Base-by-base conservation (phyloP, 2,113 vertebrate species). In the Platichthys flesus region DNA sequence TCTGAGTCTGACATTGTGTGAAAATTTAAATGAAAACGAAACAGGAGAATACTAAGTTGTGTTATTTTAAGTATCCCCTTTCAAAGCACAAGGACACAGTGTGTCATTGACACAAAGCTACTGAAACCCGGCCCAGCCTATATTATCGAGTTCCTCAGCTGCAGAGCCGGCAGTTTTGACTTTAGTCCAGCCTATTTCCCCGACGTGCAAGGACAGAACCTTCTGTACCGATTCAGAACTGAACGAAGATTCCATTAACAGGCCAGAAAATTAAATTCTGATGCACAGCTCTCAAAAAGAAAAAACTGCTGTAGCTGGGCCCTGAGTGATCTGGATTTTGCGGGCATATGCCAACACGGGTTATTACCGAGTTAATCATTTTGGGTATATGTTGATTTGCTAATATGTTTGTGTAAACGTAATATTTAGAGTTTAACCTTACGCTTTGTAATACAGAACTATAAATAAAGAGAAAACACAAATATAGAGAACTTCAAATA, bases 71-170 rank as follows among this genome's bases (percentile, higher is more conserved):
- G 56, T 74, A 16, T 87, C 71, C 10, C 24, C 65, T 79, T 87
- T 70, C 81, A 79, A 74, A 75, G 82, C 62, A 79, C 73, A 88
- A 90, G 83, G 81, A 63, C 76, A 75, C 64, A 57, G 13, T 4
- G 51, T 71, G 78, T 76, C 60, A 78, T 24, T 78, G 73, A 64
- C 61, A 76, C 56, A 75, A 55, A 76, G 69, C 60, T 61, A 74
- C 45, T 82, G 78, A 87, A 72, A 67, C 77, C 58, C 37, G 60
- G 67, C 37, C 45, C 67, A 79, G 54, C 16, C 26, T 47, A 54
- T 67, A 78, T 69, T 40, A 61, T 76, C 63, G 52, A 73, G 65
- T 59, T 65, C 42, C 54, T 63, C 37, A 47, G 49, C 59, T 72
- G 74, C 78, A 79, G 57, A 74, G 73, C 51, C 82, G 71, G 72